These are phyloP conservation scores for Clarias pachynema DNA, from an alignment of 2,797 vertebrate genomes.

Conservation along the genomic window DNA sequence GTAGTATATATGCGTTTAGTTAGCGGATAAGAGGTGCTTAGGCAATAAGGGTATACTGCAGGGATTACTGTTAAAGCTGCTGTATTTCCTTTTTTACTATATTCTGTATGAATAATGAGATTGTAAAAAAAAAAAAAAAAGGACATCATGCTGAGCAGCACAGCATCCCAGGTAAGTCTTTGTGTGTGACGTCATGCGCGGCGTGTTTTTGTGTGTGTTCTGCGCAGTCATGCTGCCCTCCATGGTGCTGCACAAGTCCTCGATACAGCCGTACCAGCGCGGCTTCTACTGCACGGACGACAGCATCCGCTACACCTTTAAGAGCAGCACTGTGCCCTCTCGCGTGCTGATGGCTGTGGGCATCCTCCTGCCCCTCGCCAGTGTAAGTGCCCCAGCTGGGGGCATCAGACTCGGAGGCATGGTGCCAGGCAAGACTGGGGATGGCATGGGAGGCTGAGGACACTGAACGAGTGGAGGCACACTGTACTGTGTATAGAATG, in stretches of 20 bases:
- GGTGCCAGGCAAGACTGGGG: constrained; percentile 52
- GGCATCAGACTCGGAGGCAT: constrained; percentile 48
- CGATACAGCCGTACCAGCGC: constrained; percentile 85
- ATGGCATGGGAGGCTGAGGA: constrained; percentile 44
- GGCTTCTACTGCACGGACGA: constrained; percentile 96
- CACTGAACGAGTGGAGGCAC: constrained; percentile 37
- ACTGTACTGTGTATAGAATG: background rate
- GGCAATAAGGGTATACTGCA: background rate
- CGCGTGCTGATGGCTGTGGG: constrained; percentile 76
- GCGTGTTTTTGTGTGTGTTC: constrained; percentile 63
- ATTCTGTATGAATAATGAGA: background rate
- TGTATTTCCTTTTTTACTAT: background rate
- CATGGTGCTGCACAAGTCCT: constrained; percentile 74
- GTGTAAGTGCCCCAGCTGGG: constrained; percentile 79
- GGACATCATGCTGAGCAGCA: background rate
- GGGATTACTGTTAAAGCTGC: background rate
- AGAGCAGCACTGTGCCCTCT: constrained; percentile 79
- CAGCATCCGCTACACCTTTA: constrained; percentile 73
- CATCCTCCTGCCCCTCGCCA: constrained; percentile 77
- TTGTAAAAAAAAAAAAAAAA: background rate
- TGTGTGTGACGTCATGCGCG: constrained; percentile 25
- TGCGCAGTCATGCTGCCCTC: constrained; percentile 79
- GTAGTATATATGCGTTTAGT: constrained; percentile 10
- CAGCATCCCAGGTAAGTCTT: constrained; percentile 53
- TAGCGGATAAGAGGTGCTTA: constrained; percentile 1